Conservation (phyloP, 2,797 vertebrate species). For the Percopsis omiscomaycus region DNA sequence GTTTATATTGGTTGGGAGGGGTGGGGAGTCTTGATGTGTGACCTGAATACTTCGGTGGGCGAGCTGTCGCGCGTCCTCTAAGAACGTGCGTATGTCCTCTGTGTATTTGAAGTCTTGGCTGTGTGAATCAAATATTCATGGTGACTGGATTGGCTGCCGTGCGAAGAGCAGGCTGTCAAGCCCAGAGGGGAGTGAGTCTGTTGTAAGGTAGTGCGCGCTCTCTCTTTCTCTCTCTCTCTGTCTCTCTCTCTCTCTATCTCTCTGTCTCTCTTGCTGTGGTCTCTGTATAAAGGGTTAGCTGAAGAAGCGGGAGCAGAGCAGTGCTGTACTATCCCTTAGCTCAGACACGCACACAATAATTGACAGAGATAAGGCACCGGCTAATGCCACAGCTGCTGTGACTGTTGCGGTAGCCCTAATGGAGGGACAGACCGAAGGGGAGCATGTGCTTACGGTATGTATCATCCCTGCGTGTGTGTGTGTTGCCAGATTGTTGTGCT, state of each 20-base stretch:
- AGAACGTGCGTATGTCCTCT: conserved; percentile 48
- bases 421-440: conserved; percentile 66
- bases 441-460: conserved; percentile 74
- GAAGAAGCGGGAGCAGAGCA: conserved; percentile 56
- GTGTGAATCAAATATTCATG: conserved; percentile 77
- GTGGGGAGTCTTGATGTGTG: conserved; percentile 60
- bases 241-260: conserved; percentile 30
- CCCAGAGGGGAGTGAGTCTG: conserved; percentile 56
- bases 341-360: conserved; percentile 31
- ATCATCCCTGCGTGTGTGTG: conserved; percentile 9
- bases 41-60: conserved; percentile 72
- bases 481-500: conserved; percentile 25
- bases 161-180: conserved; percentile 67
- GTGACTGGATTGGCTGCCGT: conserved; percentile 72
- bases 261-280: conserved; percentile 21
- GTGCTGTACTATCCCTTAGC: conserved; percentile 57
- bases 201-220: conserved; percentile 16
- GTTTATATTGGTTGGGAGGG: conserved; percentile 48
- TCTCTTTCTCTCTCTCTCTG: conserved; percentile 31
- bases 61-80: conserved; percentile 64
- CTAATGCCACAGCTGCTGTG: conserved; percentile 31
- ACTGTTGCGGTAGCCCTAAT: conserved; percentile 70
- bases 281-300: conserved; percentile 54
- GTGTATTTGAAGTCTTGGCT: conserved; percentile 66
- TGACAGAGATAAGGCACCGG: conserved; percentile 37